Conservation (phyloP, 2,797 vertebrate genomes). For the Urosaurus nigricauda region DNA sequence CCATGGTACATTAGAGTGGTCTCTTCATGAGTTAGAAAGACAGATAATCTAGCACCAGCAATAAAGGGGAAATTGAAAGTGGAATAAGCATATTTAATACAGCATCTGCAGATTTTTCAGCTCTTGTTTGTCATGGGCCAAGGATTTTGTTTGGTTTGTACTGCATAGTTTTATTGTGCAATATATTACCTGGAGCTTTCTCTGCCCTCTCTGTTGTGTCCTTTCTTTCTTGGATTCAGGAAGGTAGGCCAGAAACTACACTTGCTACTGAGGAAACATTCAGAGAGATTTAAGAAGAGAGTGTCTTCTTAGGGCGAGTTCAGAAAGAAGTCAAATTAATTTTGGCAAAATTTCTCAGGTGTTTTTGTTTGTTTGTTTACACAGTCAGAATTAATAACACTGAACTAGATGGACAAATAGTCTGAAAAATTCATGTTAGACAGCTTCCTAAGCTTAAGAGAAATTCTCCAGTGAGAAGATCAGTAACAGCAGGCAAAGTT, state of each 20-base stretch:
- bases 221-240: neutral
- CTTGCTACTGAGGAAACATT: neutral
- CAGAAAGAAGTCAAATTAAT: neutral
- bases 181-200: neutral
- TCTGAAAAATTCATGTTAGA: too few species aligned
- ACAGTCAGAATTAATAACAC: neutral
- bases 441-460: neutral
- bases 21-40: constrained; percentile 4
- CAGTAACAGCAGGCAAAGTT: neutral
- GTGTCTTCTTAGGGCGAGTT: neutral
- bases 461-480: neutral
- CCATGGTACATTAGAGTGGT: neutral
- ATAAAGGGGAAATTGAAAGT: neutral
- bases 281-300: neutral
- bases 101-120: neutral
- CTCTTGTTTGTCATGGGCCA: neutral
- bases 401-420: neutral
- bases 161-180: constrained; percentile 20
- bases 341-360: neutral
- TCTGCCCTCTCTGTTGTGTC: neutral
- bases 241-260: neutral
- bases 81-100: neutral
- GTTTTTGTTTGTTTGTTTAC: neutral
- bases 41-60: constrained; percentile 18
- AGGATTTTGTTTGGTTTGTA: neutral